A percentile compares a stretch with the other conserved stretches of the same genome.
Conservation (phyloP, 1,140 invertebrate species). For the Meloidogyne floridensis region DNA sequence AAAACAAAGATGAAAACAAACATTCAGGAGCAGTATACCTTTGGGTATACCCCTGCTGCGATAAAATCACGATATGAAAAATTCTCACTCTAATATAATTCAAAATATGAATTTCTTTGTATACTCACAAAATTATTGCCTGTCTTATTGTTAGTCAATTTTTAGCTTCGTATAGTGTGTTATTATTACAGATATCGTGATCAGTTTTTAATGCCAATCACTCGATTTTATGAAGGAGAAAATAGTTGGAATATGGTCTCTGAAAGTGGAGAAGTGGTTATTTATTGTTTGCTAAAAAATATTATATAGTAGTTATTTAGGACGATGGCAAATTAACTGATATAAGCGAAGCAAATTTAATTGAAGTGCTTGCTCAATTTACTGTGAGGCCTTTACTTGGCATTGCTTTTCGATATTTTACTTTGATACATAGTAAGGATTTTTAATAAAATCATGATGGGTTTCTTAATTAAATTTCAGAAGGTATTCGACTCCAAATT, state of each 20-base stretch:
- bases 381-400: slow-evolving; percentile 37
- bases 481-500: slow-evolving; percentile 35
- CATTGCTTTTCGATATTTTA: slow-evolving; percentile 42
- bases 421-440: slow-evolving; percentile 44
- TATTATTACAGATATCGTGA: slow-evolving; percentile 33
- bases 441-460: not conserved
- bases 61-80: too few relatives aligned
- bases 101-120: too few relatives aligned
- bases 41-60: too few relatives aligned
- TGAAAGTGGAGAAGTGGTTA: slow-evolving; percentile 47
- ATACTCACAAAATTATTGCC: too few relatives aligned
- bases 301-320: slow-evolving; percentile 16
- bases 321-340: slow-evolving; percentile 39
- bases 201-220: slow-evolving; percentile 40
- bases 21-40: too few relatives aligned
- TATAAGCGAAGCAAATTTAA: slow-evolving; percentile 40
- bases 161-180: slow-evolving; percentile 12
- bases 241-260: slow-evolving; percentile 45
- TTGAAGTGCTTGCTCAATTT: slow-evolving; percentile 43
- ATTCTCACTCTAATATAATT: too few relatives aligned
- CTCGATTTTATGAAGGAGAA: slow-evolving; percentile 46
- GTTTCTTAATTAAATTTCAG: slow-evolving; percentile 25
- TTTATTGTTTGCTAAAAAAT: not conserved
- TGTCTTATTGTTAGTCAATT: too few relatives aligned
- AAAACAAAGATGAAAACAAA: too few relatives aligned